A percentile compares a stretch with the other conserved stretches of the same genome.
These are phyloP conservation scores for Leucoraja erinaceus DNA, from an alignment of 2,113 vertebrate species.

Conservation along the genomic window DNA sequence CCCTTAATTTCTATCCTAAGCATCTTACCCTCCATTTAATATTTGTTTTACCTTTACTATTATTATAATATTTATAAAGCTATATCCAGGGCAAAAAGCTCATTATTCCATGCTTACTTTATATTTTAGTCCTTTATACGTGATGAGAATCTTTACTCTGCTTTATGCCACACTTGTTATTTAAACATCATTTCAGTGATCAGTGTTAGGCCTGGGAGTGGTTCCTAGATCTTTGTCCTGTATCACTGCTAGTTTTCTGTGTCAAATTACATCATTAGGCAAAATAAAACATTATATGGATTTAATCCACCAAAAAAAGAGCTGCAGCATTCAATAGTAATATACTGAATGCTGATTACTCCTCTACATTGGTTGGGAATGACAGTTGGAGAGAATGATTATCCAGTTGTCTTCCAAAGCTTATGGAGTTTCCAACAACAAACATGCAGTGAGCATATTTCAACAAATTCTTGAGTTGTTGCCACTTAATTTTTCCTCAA, in stretches of 20 bases:
- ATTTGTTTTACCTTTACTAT: background rate
- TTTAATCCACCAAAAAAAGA: background rate
- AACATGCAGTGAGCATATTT: background rate
- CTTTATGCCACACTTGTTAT: background rate
- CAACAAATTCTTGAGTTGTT: background rate
- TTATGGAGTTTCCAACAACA: background rate
- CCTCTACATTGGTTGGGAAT: background rate
- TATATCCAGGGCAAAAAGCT: background rate
- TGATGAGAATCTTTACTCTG: background rate
- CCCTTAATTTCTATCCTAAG: background rate
- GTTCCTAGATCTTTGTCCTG: background rate
- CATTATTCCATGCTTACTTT: background rate
- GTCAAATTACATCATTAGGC: background rate
- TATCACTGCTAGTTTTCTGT: background rate
- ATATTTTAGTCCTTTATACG: background rate
- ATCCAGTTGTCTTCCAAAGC: background rate
- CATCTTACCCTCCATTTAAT: background rate
- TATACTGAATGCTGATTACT: background rate
- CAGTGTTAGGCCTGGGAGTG: background rate
- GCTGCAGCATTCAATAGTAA: background rate
- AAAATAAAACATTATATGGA: background rate
- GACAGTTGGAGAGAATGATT: no score
- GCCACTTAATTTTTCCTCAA: background rate
- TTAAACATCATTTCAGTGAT: background rate
- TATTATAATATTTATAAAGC: background rate